Base-by-base conservation (phyloP, 2,113 vertebrate genomes). In the Gorsachius goisagi region DNA sequence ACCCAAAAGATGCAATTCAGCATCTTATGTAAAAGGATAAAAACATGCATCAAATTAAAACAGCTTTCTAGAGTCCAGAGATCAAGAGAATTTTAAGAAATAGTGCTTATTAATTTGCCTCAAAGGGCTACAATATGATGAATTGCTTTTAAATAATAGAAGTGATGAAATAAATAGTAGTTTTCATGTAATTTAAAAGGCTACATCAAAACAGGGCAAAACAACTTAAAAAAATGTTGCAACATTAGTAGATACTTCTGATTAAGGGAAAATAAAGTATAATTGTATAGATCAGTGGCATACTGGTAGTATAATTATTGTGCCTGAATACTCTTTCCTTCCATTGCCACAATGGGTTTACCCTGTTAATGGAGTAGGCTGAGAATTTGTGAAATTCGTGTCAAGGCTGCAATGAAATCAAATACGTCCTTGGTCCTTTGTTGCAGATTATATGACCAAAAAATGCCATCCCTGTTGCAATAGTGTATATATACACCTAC, bases 1-100 rank as follows among this genome's bases (percentile, higher is more conserved):
- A 74, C n/a, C 67, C 88, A 89, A 89, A 96, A 79, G 76, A 79
- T 85, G 55, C 32, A 95, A 92, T 94, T 97, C 74, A 92, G 23
- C 18, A 90, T 81, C 41, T 76, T 95, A 89, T 71, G 12, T 81
- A 74, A 95, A 97, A 92, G 44, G 11, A 89, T 76, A 85, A 89
- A 96, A 92, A n/a, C 47, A 24, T 17, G 9, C 32, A 86, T 88
- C 66, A 90, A 91, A 79, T 88, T 95, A 89, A 96, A 87, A 95
- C 33, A 75, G 20, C 69, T 93, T 93, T 88, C 27, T 66, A 89
- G 47, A 83, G 67, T 83, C 39, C 56, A 85, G 85, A 67, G n/a
- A 76, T 60, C 9, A 75, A 71, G 11, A 95, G 19, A 55, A 53
- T 95, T 90, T 64, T 55, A 66, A 79, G 63, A 79, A 88, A 71